A percentile compares a stretch with the other conserved stretches of the same genome.
phyloP scores from a whole-genome alignment of 2,797 vertebrate species.

The Sparidentex hasta region DNA sequence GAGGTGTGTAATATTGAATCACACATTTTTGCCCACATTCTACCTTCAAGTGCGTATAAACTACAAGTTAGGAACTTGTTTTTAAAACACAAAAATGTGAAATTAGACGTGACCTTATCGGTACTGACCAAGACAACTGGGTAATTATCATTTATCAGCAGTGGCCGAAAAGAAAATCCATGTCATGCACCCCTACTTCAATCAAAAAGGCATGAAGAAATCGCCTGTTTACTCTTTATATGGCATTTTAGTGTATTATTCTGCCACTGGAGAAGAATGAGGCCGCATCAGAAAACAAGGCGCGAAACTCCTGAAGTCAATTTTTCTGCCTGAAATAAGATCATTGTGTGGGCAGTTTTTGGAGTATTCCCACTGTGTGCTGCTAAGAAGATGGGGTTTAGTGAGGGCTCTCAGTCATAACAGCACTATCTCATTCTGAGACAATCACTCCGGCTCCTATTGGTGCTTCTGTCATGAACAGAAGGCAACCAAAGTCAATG shows the following conservation, averaged over 20 bases:
- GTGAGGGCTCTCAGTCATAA: conserved; percentile 46
- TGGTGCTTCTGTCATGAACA: conserved; percentile 68
- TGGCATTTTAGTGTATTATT: neutral
- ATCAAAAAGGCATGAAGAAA: conserved; percentile 1
- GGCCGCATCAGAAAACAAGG: conserved; percentile 18
- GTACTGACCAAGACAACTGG: too few relatives aligned
- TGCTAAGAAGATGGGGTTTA: conserved; percentile 37
- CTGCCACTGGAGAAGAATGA: conserved; percentile 2
- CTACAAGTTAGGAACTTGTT: too few relatives aligned
- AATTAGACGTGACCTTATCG: too few relatives aligned
- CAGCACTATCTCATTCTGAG: conserved; percentile 61
- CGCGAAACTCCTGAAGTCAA: conserved; percentile 12
- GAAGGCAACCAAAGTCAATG: conserved; percentile 80
- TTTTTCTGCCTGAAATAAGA: conserved; percentile 39
- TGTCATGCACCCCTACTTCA: too few relatives aligned
- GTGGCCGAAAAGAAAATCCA: too few relatives aligned
- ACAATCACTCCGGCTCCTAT: conserved; percentile 58
- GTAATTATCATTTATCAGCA: too few relatives aligned
- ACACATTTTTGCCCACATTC: too few relatives aligned
- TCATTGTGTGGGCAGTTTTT: conserved; percentile 50
- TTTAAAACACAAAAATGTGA: too few relatives aligned
- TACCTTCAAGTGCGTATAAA: too few relatives aligned
- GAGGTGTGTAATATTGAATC: too few relatives aligned
- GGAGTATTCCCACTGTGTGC: conserved; percentile 38
- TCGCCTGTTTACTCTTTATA: conserved; percentile 10